phyloP scores from a whole-genome alignment of 2,797 vertebrate genomes.

The Lagorchestes hirsutus region DNA sequence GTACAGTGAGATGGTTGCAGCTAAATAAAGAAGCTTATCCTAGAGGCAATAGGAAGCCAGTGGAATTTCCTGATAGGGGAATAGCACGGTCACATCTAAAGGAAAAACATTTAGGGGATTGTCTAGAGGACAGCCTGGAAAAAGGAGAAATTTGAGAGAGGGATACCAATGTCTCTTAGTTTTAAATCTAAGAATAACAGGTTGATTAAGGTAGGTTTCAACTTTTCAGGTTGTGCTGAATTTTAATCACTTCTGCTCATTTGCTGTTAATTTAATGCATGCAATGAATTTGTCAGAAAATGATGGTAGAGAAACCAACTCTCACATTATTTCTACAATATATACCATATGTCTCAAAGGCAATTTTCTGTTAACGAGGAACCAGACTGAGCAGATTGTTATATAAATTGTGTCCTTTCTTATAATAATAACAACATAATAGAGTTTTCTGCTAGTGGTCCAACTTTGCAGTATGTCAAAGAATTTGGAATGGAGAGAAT shows the following conservation, averaged over 20 bases:
- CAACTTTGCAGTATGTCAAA: not conserved
- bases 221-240: not conserved
- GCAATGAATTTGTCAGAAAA: not conserved
- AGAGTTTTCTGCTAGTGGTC: not conserved
- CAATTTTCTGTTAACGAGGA: not conserved
- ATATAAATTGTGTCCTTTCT: not conserved
- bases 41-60: not conserved
- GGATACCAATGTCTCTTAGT: not conserved
- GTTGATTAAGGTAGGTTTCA: not conserved
- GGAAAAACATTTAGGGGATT: not conserved
- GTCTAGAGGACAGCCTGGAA: not conserved
- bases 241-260: conserved; percentile 6
- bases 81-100: not conserved
- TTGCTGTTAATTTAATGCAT: not conserved
- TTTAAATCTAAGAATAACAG: not conserved
- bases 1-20: not conserved
- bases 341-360: not conserved
- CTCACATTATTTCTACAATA: not conserved
- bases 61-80: not conserved
- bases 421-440: not conserved
- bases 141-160: not conserved
- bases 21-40: not conserved
- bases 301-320: not conserved
- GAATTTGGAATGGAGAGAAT: not conserved
- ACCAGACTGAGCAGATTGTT: conserved; percentile 1